Evolutionary conservation across 2,113 vertebrate genomes (phyloP).

Genomic region (Mobula birostris): DNA sequence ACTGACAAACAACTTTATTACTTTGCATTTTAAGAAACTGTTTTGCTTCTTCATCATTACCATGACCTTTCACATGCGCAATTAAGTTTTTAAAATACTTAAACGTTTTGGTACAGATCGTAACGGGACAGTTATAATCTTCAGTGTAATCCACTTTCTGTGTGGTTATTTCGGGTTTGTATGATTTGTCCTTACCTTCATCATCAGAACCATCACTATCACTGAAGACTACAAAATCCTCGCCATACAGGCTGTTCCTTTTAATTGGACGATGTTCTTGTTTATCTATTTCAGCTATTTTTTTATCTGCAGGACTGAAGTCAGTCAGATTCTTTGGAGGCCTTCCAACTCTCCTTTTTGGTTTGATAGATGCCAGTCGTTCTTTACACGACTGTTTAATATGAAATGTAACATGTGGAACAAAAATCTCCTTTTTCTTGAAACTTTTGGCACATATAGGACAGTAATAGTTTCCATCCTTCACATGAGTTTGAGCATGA

Average conservation of each 20-base stretch:
- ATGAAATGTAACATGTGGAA: constrained; percentile 87
- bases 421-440: constrained; percentile 80
- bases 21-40: constrained; percentile 91
- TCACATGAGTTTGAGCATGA: constrained; percentile 88
- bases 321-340: constrained; percentile 63
- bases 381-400: constrained; percentile 96
- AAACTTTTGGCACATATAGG: constrained; percentile 91
- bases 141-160: constrained; percentile 57
- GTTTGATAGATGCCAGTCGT: constrained; percentile 82
- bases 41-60: constrained; percentile 82
- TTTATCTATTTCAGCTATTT: constrained; percentile 62
- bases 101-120: constrained; percentile 81
- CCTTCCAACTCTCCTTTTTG: constrained; percentile 68
- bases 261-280: constrained; percentile 66
- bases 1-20: constrained; percentile 94
- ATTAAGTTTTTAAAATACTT: constrained; percentile 93
- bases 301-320: constrained; percentile 54
- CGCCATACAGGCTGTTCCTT: constrained; percentile 65
- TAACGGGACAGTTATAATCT: constrained; percentile 83
- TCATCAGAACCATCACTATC: constrained; percentile 61
- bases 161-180: constrained; percentile 53
- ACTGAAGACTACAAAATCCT: constrained; percentile 64
- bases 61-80: constrained; percentile 81
- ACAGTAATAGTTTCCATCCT: constrained; percentile 78
- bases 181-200: constrained; percentile 61